Evolutionary conservation across 2,888 invertebrate genomes (phyloP).

Genomic region (Rugalucina vietnamica): DNA sequence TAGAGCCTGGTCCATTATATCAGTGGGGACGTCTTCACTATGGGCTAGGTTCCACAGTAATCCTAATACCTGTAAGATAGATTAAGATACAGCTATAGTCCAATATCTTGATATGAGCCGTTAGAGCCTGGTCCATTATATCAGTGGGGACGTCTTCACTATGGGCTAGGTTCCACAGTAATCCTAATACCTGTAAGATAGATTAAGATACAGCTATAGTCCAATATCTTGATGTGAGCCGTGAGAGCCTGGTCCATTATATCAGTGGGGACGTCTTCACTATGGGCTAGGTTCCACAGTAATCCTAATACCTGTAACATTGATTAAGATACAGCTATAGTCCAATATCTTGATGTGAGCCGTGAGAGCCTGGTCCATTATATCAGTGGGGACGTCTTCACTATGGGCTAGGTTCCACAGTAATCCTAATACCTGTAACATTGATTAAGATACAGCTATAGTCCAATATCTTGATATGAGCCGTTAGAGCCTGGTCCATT

Average conservation of each 20-base stretch:
- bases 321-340: constrained; percentile 92
- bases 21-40: constrained; percentile 97
- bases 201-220: constrained; percentile 94
- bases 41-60: constrained; percentile 98
- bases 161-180: constrained; percentile 98
- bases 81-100: constrained; percentile 95
- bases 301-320: constrained; percentile 90
- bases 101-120: constrained; percentile 97
- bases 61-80: constrained; percentile 89
- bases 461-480: constrained; percentile 98
- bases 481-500: constrained; percentile 97
- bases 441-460: constrained; percentile 92
- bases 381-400: constrained; percentile 97
- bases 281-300: constrained; percentile 98
- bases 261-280: constrained; percentile 97
- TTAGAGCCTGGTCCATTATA: constrained; percentile 97
- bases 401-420: constrained; percentile 99
- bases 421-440: constrained; percentile 90
- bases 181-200: constrained; percentile 89
- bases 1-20: constrained; percentile 98
- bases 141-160: constrained; percentile 98
- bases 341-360: constrained; percentile 99
- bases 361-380: constrained; percentile 97
- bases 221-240: constrained; percentile 98
- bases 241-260: constrained; percentile 98